These are phyloP conservation scores for Bucco capensis DNA, from an alignment of 2,113 vertebrate species.

Conservation along the genomic window DNA sequence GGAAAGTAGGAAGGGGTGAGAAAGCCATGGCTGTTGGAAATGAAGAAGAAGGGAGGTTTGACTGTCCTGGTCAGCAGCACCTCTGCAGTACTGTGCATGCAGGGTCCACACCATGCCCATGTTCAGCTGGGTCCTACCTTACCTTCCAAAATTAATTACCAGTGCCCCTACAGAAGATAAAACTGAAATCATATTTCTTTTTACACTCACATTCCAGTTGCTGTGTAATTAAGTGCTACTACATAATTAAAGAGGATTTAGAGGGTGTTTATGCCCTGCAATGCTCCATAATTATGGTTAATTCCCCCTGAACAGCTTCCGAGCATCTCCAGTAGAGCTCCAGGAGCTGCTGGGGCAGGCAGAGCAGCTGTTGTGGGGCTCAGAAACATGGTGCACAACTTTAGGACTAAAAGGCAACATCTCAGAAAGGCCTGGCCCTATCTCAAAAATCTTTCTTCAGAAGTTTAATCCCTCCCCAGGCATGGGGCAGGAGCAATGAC, in stretches of 20 bases:
- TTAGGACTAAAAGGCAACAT: not conserved
- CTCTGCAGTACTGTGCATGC: not conserved
- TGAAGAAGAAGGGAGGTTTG: not conserved
- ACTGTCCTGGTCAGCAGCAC: not conserved
- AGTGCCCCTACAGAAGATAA: not conserved
- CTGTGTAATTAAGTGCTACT: conserved; percentile 43
- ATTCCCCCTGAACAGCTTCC: conserved; percentile 15
- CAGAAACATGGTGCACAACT: not conserved
- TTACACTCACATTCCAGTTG: conserved; percentile 45
- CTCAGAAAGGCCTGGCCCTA: not conserved
- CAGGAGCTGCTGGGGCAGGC: not conserved
- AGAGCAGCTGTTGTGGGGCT: rapidly evolving
- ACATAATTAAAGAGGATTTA: conserved; percentile 56
- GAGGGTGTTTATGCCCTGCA: not conserved
- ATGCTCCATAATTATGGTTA: not conserved
- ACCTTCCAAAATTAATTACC: conserved; percentile 38
- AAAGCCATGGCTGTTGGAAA: not conserved
- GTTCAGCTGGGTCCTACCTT: not conserved
- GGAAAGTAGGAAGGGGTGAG: not conserved
- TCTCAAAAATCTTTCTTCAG: not conserved
- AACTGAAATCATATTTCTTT: conserved; percentile 50
- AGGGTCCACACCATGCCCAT: rapidly evolving
- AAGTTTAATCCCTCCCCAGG: not conserved
- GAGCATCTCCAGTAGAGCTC: not conserved
- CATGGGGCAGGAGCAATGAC: not conserved